These are phyloP conservation scores for Sycobia sp. DNA, from an alignment of 1,140 invertebrate species.

Conservation along the genomic window DNA sequence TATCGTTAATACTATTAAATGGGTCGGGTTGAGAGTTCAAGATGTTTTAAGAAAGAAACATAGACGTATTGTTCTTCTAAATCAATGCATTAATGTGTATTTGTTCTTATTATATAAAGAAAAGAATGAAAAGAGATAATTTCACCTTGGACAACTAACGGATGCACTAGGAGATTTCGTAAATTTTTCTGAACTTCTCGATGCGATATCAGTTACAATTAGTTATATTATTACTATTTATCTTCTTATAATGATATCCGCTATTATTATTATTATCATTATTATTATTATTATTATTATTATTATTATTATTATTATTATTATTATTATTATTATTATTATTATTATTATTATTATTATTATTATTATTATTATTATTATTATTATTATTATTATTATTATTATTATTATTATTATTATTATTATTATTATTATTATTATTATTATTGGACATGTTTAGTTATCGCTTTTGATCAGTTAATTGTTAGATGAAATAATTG, in stretches of 20 bases:
- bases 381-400: slow-evolving; percentile 49
- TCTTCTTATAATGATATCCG: slow-evolving; percentile 38
- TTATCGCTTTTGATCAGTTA: slow-evolving; percentile 51
- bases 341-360: slow-evolving; percentile 49
- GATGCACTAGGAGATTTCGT: slow-evolving; percentile 44
- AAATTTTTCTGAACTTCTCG: too few relatives aligned
- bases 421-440: slow-evolving; percentile 45
- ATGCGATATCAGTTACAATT: slow-evolving; percentile 51
- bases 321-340: slow-evolving; percentile 37
- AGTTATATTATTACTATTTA: slow-evolving; percentile 46
- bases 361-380: slow-evolving; percentile 50
- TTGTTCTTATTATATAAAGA: slow-evolving; percentile 13
- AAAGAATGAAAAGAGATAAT: slow-evolving; percentile 9
- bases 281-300: slow-evolving; percentile 45
- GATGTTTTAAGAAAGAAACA: slow-evolving; percentile 16
- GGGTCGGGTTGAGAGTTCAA: slow-evolving; percentile 22
- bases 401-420: slow-evolving; percentile 44
- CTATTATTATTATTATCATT: slow-evolving; percentile 41
- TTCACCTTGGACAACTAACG: slow-evolving; percentile 38
- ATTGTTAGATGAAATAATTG: slow-evolving; percentile 23
- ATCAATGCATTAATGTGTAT: slow-evolving; percentile 7
- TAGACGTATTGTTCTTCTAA: slow-evolving; percentile 9
- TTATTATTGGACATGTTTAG: slow-evolving; percentile 48
- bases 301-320: slow-evolving; percentile 43
- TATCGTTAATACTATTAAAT: slow-evolving; percentile 44